Percentiles rank a stretch among this genome's conserved stretches.
Conservation (phyloP, 2,888 invertebrate genomes). For the Drosophila affinis region DNA sequence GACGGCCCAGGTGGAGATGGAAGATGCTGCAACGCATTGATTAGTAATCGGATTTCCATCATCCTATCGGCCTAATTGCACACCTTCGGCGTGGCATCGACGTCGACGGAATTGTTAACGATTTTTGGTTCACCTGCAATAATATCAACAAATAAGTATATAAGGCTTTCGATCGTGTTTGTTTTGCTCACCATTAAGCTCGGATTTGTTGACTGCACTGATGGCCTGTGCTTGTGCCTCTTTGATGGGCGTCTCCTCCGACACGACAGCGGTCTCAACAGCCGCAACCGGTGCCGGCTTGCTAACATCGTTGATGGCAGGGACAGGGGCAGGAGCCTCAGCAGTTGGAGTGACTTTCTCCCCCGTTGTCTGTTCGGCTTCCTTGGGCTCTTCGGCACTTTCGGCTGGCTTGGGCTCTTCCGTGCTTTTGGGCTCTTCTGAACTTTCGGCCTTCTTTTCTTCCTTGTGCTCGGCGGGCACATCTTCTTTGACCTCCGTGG, state of each 20-base stretch:
- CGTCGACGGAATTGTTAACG: slow-evolving; percentile 75
- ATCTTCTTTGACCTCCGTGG: slow-evolving; percentile 48
- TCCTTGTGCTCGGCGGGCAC: slow-evolving; percentile 32
- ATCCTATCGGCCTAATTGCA: slow-evolving; percentile 73
- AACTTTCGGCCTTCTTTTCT: background rate
- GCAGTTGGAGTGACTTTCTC: slow-evolving; percentile 36
- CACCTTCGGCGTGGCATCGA: slow-evolving; percentile 81
- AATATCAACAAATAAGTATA: background rate
- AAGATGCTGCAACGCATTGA: slow-evolving; percentile 56
- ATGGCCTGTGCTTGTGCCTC: slow-evolving; percentile 47
- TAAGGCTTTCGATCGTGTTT: background rate
- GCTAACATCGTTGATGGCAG: slow-evolving; percentile 40
- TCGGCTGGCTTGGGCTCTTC: slow-evolving; percentile 19
- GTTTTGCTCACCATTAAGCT: slow-evolving; percentile 68
- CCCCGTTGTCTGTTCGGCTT: slow-evolving; percentile 19
- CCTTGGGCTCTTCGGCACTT: slow-evolving; percentile 26
- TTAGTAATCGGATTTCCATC: slow-evolving; percentile 51
- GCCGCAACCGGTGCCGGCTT: slow-evolving; percentile 44
- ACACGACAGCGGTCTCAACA: slow-evolving; percentile 30
- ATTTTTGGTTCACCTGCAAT: slow-evolving; percentile 82
- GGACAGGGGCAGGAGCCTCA: slow-evolving; percentile 31
- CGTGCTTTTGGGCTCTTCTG: slow-evolving; percentile 19
- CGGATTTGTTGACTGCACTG: slow-evolving; percentile 62
- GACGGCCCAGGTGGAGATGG: slow-evolving; percentile 29
- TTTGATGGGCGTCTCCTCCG: slow-evolving; percentile 54